phyloP scores from a whole-genome alignment of 2,797 vertebrate species.

The Aythya fuligula region DNA sequence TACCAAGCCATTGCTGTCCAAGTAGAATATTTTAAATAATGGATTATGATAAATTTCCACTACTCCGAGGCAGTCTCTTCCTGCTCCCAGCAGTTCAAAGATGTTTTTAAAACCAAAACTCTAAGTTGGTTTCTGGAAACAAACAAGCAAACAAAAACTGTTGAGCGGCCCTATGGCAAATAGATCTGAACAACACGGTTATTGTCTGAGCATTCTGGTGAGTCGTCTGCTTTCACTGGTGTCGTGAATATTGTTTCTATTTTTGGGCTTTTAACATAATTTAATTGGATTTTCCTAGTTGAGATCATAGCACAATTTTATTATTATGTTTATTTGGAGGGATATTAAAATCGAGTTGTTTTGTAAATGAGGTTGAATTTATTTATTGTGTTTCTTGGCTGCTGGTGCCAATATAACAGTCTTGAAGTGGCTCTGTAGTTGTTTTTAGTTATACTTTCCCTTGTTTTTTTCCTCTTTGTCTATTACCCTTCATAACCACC shows the following conservation, averaged over 20 bases:
- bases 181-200: constrained; percentile 51
- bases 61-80: constrained; percentile 53
- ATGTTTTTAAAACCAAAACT: constrained; percentile 45
- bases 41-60: constrained; percentile 74
- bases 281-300: constrained; percentile 44
- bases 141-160: constrained; percentile 25
- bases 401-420: background rate
- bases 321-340: constrained; percentile 3
- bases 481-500: constrained; percentile 59
- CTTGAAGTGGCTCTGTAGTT: constrained; percentile 22
- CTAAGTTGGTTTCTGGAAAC: constrained; percentile 50
- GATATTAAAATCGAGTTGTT: constrained; percentile 36
- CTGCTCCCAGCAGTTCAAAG: constrained; percentile 59
- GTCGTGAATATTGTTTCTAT: background rate
- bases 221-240: constrained; percentile 47
- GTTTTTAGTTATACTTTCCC: constrained; percentile 40
- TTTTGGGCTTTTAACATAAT: constrained; percentile 34
- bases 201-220: constrained; percentile 42
- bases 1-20: constrained; percentile 78
- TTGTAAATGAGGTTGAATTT: constrained; percentile 40
- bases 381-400: constrained; percentile 51
- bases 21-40: constrained; percentile 78
- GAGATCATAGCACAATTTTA: constrained; percentile 25
- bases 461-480: constrained; percentile 40
- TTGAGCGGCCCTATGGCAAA: constrained; percentile 13